Evolutionary conservation across 2,113 vertebrate species (phyloP).

Genomic region (Propithecus coquereli): DNA sequence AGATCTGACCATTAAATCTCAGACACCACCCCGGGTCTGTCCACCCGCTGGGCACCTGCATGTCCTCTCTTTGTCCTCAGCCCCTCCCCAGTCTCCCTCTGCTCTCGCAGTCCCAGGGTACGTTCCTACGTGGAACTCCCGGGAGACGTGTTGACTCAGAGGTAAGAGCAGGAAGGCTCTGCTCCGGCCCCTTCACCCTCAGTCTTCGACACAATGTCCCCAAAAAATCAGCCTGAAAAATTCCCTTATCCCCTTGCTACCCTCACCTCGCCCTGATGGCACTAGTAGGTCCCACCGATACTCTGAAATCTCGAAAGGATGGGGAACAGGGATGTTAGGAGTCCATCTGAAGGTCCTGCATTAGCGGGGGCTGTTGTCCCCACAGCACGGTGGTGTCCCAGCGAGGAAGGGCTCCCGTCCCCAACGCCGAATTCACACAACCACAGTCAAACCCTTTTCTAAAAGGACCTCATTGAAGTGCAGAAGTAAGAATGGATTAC

Average conservation of each 20-base stretch:
- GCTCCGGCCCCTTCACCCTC: accelerated
- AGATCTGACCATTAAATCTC: accelerated
- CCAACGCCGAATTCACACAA: background rate
- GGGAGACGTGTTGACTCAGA: accelerated
- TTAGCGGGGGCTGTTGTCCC: background rate
- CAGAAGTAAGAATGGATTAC: background rate
- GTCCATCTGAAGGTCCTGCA: accelerated
- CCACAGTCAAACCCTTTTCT: background rate
- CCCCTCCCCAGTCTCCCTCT: accelerated
- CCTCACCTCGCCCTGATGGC: background rate
- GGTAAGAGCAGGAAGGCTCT: too few relatives aligned
- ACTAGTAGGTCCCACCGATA: accelerated
- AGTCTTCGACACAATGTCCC: background rate
- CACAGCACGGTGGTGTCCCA: accelerated
- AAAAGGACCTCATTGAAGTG: accelerated
- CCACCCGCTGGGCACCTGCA: too few relatives aligned
- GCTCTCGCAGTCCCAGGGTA: background rate
- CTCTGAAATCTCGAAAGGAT: background rate
- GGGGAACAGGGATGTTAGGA: background rate
- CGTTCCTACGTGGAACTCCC: accelerated
- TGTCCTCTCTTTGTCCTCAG: background rate
- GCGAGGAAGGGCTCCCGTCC: background rate
- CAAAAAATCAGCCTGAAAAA: background rate
- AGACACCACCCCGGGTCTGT: too few relatives aligned
- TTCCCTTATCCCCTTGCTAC: background rate